These are phyloP conservation scores for Diplolepis rosae DNA, from an alignment of 2,888 invertebrate genomes.

Conservation along the genomic window DNA sequence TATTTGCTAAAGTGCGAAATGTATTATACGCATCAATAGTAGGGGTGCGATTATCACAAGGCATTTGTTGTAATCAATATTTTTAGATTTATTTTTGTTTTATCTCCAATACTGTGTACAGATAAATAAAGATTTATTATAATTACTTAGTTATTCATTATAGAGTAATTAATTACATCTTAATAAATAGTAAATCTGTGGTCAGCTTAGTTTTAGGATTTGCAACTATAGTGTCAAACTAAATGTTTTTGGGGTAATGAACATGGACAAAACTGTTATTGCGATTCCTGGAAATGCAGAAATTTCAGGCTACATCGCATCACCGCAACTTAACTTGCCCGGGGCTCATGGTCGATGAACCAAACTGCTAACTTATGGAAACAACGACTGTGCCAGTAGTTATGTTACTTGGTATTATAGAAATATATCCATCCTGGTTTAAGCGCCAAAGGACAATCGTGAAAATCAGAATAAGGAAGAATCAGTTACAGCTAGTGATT, in stretches of 20 bases:
- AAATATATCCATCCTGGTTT: constrained; percentile 6
- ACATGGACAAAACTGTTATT: constrained; percentile 20
- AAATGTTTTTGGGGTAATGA: background rate
- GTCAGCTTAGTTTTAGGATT: background rate
- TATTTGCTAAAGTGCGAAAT: constrained; percentile 25
- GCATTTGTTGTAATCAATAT: background rate
- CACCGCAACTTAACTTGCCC: constrained; percentile 6
- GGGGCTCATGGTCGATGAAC: constrained; percentile 20
- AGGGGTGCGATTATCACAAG: background rate
- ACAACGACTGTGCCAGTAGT: constrained; percentile 23
- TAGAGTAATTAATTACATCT: too few relatives aligned
- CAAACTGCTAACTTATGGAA: constrained; percentile 23
- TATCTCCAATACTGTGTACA: too few relatives aligned
- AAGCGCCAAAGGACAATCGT: background rate
- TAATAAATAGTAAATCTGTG: too few relatives aligned
- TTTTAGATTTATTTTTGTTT: background rate
- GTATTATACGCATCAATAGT: constrained; percentile 5
- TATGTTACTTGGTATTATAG: background rate
- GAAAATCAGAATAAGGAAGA: background rate
- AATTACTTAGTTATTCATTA: too few relatives aligned
- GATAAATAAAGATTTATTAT: too few relatives aligned
- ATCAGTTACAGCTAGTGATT: constrained; percentile 1
- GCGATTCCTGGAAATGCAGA: constrained; percentile 5
- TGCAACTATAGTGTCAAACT: background rate
- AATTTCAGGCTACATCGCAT: constrained; percentile 12